A percentile compares a stretch with the other conserved stretches of the same genome.
phyloP scores from a whole-genome alignment of 2,113 vertebrate genomes.

The Circaetus gallicus region DNA sequence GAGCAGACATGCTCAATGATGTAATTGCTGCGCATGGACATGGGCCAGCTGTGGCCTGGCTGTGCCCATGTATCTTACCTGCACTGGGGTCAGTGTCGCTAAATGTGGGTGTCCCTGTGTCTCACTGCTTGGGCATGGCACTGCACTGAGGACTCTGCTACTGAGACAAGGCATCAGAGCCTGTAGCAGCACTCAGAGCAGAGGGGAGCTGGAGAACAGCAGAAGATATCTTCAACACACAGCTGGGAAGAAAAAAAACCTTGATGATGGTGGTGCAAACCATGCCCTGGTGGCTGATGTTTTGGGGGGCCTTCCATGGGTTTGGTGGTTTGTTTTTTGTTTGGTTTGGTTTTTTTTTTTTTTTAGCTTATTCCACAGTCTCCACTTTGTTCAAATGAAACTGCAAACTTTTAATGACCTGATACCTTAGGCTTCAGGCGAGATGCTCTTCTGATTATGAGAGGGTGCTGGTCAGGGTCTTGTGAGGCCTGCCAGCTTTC shows the following conservation, averaged over 20 bases:
- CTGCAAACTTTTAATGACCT: background rate
- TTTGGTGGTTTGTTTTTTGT: too few relatives aligned
- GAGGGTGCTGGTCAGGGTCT: background rate
- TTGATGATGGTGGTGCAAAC: background rate
- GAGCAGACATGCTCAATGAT: background rate
- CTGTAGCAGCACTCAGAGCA: too few relatives aligned
- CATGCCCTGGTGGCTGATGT: background rate
- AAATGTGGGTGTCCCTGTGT: background rate
- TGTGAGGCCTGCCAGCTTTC: background rate
- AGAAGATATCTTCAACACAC: background rate
- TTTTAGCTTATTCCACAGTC: background rate
- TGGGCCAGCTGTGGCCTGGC: background rate
- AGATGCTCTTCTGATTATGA: background rate
- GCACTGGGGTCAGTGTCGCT: too few relatives aligned
- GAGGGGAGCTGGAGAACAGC: background rate
- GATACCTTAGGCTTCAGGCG: background rate
- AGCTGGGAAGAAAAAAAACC: too few relatives aligned
- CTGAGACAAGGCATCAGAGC: background rate
- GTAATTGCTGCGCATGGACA: fast-evolving
- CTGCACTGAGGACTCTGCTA: background rate
- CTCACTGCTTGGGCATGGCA: too few relatives aligned
- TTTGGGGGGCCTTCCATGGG: background rate
- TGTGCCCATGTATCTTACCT: background rate
- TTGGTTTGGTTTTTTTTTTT: too few relatives aligned
- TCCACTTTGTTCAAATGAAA: background rate